Evolutionary conservation across 2,113 vertebrate species (phyloP), one percentile per base, ranked within the genome.

Genomic region (Saccopteryx leptura): DNA sequence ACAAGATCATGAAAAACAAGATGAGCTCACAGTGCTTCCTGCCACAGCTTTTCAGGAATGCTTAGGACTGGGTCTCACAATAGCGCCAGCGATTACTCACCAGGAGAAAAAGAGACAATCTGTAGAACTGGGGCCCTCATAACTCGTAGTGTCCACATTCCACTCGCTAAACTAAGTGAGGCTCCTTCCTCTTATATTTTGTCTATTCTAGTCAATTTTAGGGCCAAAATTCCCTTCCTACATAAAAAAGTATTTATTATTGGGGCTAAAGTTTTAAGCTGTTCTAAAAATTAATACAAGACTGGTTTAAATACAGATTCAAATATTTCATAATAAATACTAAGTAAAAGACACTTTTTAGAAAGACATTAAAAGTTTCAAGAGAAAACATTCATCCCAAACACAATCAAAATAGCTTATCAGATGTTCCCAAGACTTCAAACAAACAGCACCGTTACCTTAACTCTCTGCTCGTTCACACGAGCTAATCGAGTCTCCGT

Each of bases 381-480:
- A 78, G 17, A 86, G 50, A 39, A 85, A 96, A 84, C 24, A 89
- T 7, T 17, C 80, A 60, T 6, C 54, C 5, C 58, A 63, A 80
- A 87, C 8, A n/a, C 14, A n/a, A 14, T 68, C 33, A 56, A 87
- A 58, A 33, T 4, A 63, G 66, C 5, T 5, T 5, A 13, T 5
- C n/a, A 79, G 56, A 61, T 61, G 76, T 18, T 63, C 52, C 68
- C 75, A 1, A 54, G 39, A 65, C 24, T 24, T 90, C 68, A 63
- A 24, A 82, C 9, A 76, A 60, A 54, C 0, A 31, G 4, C 50
- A 23, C 28, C 58, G 91, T 98, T 95, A 99, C 99, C 99, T 99
- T 99, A 50, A 98, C 98, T 95, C 99, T 99, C 95, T 99, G 99
- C 95, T 99, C 99, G 18, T 98, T 99, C n/a, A 99, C 98, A 52